phyloP scores from a whole-genome alignment of 2,797 vertebrate genomes.

The Morus bassanus region DNA sequence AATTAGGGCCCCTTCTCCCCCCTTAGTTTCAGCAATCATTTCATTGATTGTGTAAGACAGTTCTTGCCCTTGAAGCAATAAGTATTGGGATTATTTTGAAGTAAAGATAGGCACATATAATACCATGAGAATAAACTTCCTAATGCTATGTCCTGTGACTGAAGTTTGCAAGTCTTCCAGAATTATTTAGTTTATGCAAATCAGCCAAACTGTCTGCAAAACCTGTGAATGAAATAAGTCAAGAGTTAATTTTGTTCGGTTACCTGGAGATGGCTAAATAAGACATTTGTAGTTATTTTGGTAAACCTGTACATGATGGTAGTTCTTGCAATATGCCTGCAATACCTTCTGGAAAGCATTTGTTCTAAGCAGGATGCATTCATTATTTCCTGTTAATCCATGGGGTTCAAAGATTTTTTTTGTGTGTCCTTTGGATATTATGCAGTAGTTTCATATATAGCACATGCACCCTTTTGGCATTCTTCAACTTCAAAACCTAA shows the following conservation, averaged over 20 bases:
- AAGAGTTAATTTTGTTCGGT: neutral
- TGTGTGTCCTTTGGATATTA: neutral
- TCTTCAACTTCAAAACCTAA: neutral
- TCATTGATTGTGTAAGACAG: neutral
- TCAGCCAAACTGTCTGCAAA: neutral
- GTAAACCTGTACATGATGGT: neutral
- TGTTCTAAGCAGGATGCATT: neutral
- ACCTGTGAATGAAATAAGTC: neutral
- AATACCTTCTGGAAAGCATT: neutral
- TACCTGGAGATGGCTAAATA: neutral
- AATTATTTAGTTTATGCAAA: neutral
- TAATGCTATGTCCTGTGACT: neutral
- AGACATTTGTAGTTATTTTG: neutral
- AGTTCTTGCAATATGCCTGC: neutral
- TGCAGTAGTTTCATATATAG: neutral
- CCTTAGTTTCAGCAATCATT: neutral
- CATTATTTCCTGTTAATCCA: neutral
- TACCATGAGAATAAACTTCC: neutral
- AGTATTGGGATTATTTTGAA: neutral
- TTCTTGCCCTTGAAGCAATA: neutral
- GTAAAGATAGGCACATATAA: neutral
- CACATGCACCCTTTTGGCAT: neutral
- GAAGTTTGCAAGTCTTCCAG: neutral
- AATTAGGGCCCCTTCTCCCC: rapidly evolving
- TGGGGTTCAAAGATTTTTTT: neutral